These are phyloP conservation scores for Catostomus latipinnis DNA, from an alignment of 2,797 vertebrate genomes.

Conservation along the genomic window DNA sequence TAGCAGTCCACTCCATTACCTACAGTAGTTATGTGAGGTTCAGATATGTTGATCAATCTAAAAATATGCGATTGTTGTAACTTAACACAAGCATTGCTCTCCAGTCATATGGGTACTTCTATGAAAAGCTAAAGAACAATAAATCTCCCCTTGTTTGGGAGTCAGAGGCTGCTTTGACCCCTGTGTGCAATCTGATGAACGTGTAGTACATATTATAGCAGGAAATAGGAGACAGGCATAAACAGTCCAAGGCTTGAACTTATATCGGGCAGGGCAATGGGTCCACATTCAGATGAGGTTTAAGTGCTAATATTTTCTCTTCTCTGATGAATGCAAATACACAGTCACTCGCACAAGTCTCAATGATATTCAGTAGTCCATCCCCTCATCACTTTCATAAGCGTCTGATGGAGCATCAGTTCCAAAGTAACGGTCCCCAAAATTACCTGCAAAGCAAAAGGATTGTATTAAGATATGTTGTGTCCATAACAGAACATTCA, in stretches of 20 bases:
- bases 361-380: constrained; percentile 79
- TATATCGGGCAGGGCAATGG: background rate
- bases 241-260: background rate
- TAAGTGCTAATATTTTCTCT: constrained; percentile 44
- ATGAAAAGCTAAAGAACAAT: background rate
- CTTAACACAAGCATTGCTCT: background rate
- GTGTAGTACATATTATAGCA: too few species aligned
- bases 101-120: background rate
- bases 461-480: background rate
- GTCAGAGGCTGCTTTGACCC: too few species aligned
- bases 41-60: background rate
- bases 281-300: constrained; percentile 2
- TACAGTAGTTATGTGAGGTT: background rate
- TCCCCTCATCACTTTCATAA: constrained; percentile 82
- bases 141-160: too few species aligned
- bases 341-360: too few species aligned
- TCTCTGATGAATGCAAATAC: background rate
- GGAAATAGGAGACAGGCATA: too few species aligned
- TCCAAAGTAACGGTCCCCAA: constrained; percentile 91
- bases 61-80: background rate
- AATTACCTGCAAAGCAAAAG: constrained; percentile 81
- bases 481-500: too few species aligned
- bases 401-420: constrained; percentile 85
- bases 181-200: too few species aligned
- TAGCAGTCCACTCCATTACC: background rate